Evolutionary conservation across 2,888 invertebrate genomes (phyloP).

Genomic region (Ellobium chinense): DNA sequence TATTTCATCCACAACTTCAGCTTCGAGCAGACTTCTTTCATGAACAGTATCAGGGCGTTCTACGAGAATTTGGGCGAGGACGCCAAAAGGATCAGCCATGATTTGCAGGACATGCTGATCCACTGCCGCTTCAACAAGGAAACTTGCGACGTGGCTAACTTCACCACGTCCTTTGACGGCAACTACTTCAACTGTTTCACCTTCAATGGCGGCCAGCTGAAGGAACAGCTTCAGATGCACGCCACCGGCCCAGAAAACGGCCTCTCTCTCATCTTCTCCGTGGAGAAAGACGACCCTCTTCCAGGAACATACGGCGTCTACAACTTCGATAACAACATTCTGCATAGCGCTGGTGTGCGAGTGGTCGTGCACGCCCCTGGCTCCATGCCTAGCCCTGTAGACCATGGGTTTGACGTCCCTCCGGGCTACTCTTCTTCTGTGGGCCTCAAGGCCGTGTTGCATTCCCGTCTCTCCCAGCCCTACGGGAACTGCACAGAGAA

Average conservation of each 20-base stretch:
- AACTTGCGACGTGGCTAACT: slow-evolving; percentile 63
- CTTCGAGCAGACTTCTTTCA: slow-evolving; percentile 39
- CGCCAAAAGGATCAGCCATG: slow-evolving; percentile 66
- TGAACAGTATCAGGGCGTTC: slow-evolving; percentile 62
- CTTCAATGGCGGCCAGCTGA: slow-evolving; percentile 68
- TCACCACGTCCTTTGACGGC: slow-evolving; percentile 69
- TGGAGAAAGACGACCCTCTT: slow-evolving; percentile 73
- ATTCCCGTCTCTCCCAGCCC: slow-evolving; percentile 64
- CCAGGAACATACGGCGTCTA: slow-evolving; percentile 69
- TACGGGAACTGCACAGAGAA: slow-evolving; percentile 73
- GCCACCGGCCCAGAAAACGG: slow-evolving; percentile 75
- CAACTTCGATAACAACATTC: slow-evolving; percentile 70
- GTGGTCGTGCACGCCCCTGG: slow-evolving; percentile 74
- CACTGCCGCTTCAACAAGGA: slow-evolving; percentile 70
- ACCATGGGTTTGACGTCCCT: slow-evolving; percentile 74
- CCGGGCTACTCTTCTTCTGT: slow-evolving; percentile 75
- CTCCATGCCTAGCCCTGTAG: slow-evolving; percentile 74
- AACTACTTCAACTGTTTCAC: slow-evolving; percentile 76
- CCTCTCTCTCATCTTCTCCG: slow-evolving; percentile 71
- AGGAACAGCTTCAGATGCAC: slow-evolving; percentile 64
- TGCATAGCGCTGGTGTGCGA: slow-evolving; percentile 73
- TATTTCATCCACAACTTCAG: slow-evolving; percentile 21
- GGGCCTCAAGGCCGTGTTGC: slow-evolving; percentile 68
- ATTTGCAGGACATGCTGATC: slow-evolving; percentile 67
- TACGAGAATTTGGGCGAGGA: slow-evolving; percentile 72